Evolutionary conservation across 2,888 invertebrate genomes (phyloP).

Genomic region (Habrosyne pyritoides): DNA sequence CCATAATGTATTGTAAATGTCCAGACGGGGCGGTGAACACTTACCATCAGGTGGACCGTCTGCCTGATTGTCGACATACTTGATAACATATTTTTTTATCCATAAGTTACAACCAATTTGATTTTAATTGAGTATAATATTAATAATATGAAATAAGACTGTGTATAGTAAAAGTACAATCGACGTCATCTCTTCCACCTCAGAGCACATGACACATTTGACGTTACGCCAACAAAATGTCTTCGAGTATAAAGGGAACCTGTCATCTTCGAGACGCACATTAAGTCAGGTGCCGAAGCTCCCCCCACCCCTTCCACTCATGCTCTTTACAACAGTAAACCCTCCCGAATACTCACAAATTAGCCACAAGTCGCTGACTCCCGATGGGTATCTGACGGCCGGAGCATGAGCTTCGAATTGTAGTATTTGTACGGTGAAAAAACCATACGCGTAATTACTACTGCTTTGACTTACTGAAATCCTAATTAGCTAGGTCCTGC

Average conservation of each 20-base stretch:
- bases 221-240: constrained; percentile 11
- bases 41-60: no score
- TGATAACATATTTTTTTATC: no score
- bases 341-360: constrained; percentile 28
- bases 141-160: background rate
- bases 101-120: no score
- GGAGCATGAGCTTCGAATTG: background rate
- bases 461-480: constrained; percentile 35
- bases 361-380: constrained; percentile 34
- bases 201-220: constrained; percentile 12
- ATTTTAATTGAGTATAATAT: no score
- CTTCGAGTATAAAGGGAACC: constrained; percentile 17
- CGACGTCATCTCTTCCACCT: background rate
- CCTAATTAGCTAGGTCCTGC: no score
- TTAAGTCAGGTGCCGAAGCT: constrained; percentile 11
- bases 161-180: background rate
- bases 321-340: background rate
- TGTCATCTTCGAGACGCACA: constrained; percentile 24
- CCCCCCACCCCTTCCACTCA: background rate
- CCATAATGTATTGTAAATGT: no score
- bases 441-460: background rate
- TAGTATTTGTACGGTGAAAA: background rate
- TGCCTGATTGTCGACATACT: no score
- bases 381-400: constrained; percentile 30
- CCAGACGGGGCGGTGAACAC: no score